Base-by-base conservation (phyloP, 2,888 invertebrate genomes). In the Schizotus pectinicornis region DNA sequence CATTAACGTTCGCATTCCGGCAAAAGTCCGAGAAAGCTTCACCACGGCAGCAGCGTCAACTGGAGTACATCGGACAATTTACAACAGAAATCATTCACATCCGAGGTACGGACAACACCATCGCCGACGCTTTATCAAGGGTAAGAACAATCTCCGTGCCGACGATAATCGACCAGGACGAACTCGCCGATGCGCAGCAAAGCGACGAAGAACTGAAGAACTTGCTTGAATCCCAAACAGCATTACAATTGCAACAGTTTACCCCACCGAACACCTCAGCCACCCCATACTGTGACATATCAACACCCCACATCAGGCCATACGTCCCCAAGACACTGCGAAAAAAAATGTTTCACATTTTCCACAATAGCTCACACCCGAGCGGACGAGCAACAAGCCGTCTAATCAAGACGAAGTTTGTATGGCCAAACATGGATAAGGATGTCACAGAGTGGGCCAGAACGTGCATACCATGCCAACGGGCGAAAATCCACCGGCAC, bases 61-160 rank as follows among this genome's bases (percentile, higher is more conserved):
- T 78, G 0, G 66, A 71, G 39, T 73, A 62, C 13, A 74, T 55
- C 1, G 13, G 22, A 2, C 37, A 37, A 39, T 77, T 77, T 56
- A 70, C 74, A 0, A 74, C 71, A 0, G 71, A 74, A 49, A 71
- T 76, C 3, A 39, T 61, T 6, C 65, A 75, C 56, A 64, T 77
- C 1, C 38, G 67, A 2, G 73, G 75, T 0, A 59, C 64, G 22
- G 65, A 72, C 14, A 76, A 78, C 36, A 58, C 70, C 1, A 72
- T 74, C 0, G 75, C 77, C 0, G 78, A 77, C 49, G 54, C 70
- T 0, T 56, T 76, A 0, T 74, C 47, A 22, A 22, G 22, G 22
- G 22, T 22, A 22, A 5, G 5, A 22, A 5, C 22, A 22, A 22
- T 22, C 22, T 22, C 22, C 22, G 22, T 22, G 22, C 22, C 22